Percentiles rank a stretch among this genome's conserved stretches.
These are phyloP conservation scores for Goniozus legneri DNA, from an alignment of 1,140 invertebrate species.

Conservation along the genomic window DNA sequence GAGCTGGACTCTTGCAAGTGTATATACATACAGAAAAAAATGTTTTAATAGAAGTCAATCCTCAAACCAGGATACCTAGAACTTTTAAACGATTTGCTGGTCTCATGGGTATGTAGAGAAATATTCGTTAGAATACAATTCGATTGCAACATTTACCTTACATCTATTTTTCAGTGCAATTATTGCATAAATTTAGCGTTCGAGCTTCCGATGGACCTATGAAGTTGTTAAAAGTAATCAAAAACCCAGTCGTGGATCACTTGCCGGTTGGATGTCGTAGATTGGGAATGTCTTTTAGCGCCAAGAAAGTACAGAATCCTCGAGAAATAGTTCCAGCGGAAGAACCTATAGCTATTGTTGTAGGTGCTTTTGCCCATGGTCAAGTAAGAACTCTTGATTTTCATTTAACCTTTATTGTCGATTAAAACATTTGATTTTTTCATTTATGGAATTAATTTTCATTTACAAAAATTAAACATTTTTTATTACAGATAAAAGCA, in stretches of 20 bases:
- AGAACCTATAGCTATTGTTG: conserved; percentile 85
- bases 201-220: conserved; percentile 84
- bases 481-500: conserved; percentile 63
- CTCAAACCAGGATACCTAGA: conserved; percentile 95
- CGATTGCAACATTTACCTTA: background rate
- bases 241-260: conserved; percentile 94
- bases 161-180: conserved; percentile 74
- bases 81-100: conserved; percentile 98
- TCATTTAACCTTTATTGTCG: background rate
- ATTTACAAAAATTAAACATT: conserved; percentile 11
- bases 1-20: conserved; percentile 85
- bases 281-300: conserved; percentile 85
- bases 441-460: conserved; percentile 2
- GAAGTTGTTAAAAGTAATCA: conserved; percentile 94
- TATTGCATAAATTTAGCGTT: conserved; percentile 92
- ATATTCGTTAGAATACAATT: conserved; percentile 3
- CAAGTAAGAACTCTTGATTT: conserved; percentile 57
- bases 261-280: conserved; percentile 94
- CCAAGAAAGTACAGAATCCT: conserved; percentile 73
- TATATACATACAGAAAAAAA: conserved; percentile 96
- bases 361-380: conserved; percentile 98
- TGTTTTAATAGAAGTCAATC: conserved; percentile 97
- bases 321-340: conserved; percentile 75
- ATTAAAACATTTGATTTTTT: conserved; percentile 2
- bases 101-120: conserved; percentile 77